Evolutionary conservation across 35 echinoderm and acorn worm species (phyloP), one percentile per base, ranked within the genome.

Genomic region (Holothuria glaberrima): DNA sequence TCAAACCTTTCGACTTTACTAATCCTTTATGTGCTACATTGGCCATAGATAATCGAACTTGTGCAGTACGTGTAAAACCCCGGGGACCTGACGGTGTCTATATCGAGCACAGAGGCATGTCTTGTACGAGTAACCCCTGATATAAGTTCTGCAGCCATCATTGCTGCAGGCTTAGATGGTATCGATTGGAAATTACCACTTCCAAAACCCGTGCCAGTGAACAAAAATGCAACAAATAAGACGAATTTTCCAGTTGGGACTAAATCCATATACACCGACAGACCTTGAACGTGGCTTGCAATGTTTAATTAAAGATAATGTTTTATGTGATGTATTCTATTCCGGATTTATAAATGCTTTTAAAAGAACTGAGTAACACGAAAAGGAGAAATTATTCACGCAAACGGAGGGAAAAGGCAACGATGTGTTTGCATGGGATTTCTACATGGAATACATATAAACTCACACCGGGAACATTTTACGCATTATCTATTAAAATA

Each of bases 31-130:
- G 89, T 59, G 91, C 86, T 12, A 75, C 94, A 0, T 95, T 91
- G 94, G 94, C 88, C 56, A 62, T 95, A 18, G 94, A 90, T 45
- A 95, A 95, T 30, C 88, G 94, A 33, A 93, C 91, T 17, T 93
- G 94, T 65, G 80, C 91, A 20, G 24, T 96, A 18, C 80, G 91
- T 16, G 59, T 88, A 17, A 92, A 91, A 36, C 32, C 84, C 24
- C 27, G 59, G 18, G 90, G 91, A 34, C 83, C 91, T 9, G 19
- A 59, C 4, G 94, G 89, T 27, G 71, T 66, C 25, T 90, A 90
- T 78, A 45, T 94, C 21, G 92, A 94, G 58, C 83, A 94, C 26
- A 58, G 88, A 12, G 59, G 73, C 7, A 87, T 87, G 12, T 58
- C 67, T 13, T 61, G 73, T 20, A 86, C 57, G 6, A 50, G 66